A percentile compares a stretch with the other conserved stretches of the same genome.
These are phyloP conservation scores for Stigmatopora argus DNA, from an alignment of 2,113 vertebrate species.

Conservation along the genomic window DNA sequence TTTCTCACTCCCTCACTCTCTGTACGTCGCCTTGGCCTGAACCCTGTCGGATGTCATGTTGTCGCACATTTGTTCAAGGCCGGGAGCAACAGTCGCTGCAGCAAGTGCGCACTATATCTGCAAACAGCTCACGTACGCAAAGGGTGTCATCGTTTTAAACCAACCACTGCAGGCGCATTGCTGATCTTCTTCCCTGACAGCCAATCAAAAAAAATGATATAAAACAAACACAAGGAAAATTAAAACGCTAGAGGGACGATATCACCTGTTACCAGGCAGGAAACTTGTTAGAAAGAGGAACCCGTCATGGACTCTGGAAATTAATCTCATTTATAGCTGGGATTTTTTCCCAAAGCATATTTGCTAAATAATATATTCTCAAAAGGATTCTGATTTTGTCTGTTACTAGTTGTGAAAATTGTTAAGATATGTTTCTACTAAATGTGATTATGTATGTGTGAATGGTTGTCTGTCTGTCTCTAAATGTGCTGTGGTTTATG, in stretches of 20 bases:
- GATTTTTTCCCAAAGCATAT: not conserved
- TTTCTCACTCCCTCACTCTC: conserved; percentile 16
- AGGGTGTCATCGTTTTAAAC: conserved; percentile 19
- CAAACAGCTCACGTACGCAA: conserved; percentile 12
- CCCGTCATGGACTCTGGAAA: conserved; percentile 66
- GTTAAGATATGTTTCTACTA: not conserved
- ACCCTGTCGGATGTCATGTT: conserved; percentile 46
- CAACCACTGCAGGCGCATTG: conserved; percentile 35
- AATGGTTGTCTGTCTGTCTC: not conserved
- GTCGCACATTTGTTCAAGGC: conserved; percentile 31
- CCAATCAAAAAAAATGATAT: conserved; percentile 47
- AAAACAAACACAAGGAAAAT: conserved; percentile 6
- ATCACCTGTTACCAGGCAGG: conserved; percentile 74
- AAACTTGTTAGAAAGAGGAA: conserved; percentile 66
- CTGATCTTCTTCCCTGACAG: conserved; percentile 32
- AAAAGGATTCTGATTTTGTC: not conserved
- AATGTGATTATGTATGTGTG: not conserved
- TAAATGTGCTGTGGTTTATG: not conserved
- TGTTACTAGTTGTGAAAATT: not conserved
- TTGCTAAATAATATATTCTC: not conserved
- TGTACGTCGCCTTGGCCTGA: conserved; percentile 21
- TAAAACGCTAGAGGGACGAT: conserved; percentile 50
- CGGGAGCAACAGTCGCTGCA: conserved; percentile 31
- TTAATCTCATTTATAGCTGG: conserved; percentile 44
- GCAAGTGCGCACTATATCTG: conserved; percentile 17